phyloP scores from a whole-genome alignment of 1,140 invertebrate species.

The Ylistrum balloti region DNA sequence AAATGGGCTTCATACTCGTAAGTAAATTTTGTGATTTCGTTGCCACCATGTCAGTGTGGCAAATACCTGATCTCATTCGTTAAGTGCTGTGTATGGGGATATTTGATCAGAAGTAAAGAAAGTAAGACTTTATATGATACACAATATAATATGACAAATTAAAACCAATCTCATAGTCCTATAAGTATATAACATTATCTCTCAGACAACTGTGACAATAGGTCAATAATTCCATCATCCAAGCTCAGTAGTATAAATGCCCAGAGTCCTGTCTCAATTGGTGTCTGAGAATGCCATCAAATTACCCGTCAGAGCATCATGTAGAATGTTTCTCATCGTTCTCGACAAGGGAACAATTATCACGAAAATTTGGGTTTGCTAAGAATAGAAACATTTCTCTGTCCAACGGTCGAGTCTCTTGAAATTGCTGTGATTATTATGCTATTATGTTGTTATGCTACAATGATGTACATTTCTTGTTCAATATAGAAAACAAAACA shows the following conservation, averaged over 20 bases:
- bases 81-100: neutral
- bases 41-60: too few relatives aligned
- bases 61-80: neutral
- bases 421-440: too few relatives aligned
- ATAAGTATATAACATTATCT: conserved; percentile 5
- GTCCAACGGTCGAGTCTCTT: too few relatives aligned
- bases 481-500: too few relatives aligned
- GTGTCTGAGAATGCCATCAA: neutral
- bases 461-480: too few relatives aligned
- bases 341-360: neutral
- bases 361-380: too few relatives aligned
- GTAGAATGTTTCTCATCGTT: neutral
- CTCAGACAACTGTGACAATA: neutral
- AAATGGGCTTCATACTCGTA: too few relatives aligned
- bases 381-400: too few relatives aligned
- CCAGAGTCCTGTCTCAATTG: neutral
- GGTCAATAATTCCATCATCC: neutral
- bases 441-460: neutral
- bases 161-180: too few relatives aligned
- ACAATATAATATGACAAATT: neutral
- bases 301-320: neutral
- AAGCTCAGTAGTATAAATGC: neutral
- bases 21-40: too few relatives aligned
- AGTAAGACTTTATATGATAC: neutral
- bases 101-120: too few relatives aligned